These are phyloP conservation scores for Gavia stellata DNA, from an alignment of 2,113 vertebrate species.

Conservation along the genomic window DNA sequence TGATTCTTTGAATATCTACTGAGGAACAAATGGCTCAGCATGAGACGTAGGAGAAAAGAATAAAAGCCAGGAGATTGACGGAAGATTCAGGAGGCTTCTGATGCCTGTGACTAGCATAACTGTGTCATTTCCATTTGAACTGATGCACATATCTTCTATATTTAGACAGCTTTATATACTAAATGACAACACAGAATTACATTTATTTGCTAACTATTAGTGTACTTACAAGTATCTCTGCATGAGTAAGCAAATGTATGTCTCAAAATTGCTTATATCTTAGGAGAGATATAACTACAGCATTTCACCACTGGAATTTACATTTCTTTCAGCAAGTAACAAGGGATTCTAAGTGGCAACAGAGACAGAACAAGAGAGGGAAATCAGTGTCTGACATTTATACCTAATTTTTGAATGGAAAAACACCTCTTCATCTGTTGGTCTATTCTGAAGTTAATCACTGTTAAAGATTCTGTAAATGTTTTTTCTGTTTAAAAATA, in stretches of 20 bases:
- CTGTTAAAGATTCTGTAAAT: background rate
- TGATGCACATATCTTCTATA: background rate
- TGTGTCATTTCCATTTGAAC: background rate
- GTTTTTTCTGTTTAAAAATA: background rate
- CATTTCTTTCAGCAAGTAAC: background rate
- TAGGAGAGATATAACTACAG: background rate
- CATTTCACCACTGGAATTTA: background rate
- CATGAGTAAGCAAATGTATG: background rate
- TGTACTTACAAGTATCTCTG: background rate
- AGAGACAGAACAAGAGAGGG: background rate
- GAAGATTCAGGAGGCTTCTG: background rate
- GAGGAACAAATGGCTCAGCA: background rate
- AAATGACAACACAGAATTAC: background rate
- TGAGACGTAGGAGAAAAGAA: background rate
- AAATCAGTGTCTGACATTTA: background rate
- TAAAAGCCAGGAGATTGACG: background rate
- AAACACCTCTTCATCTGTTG: background rate
- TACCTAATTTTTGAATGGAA: background rate
- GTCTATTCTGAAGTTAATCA: background rate
- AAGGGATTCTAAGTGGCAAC: background rate
- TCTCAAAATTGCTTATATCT: background rate
- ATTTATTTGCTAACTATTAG: background rate
- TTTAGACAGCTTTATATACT: background rate
- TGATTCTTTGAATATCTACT: background rate
- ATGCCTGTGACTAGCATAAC: background rate